Evolutionary conservation across 2,113 vertebrate genomes (phyloP).

Genomic region (Ciconia boyciana): DNA sequence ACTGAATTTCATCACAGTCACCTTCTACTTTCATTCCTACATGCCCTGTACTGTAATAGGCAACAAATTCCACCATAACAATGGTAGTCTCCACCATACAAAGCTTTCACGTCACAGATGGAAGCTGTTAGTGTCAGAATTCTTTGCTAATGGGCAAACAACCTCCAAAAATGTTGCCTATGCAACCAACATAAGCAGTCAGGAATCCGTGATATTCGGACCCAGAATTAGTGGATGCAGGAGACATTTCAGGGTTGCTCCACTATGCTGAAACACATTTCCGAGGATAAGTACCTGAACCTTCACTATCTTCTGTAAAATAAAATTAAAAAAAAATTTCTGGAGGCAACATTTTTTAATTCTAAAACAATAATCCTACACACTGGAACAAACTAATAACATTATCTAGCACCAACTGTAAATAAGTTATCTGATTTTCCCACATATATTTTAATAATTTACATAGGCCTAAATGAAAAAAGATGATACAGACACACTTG

Average conservation of each 20-base stretch:
- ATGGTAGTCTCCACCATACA: neutral
- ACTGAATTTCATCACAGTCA: neutral
- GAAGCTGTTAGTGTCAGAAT: neutral
- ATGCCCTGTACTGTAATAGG: neutral
- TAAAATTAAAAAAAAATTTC: neutral
- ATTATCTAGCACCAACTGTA: neutral
- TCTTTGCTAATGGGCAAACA: neutral
- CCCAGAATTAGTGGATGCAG: neutral
- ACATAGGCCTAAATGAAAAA: neutral
- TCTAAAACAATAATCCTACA: neutral
- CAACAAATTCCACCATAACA: rapidly evolving
- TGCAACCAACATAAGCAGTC: neutral
- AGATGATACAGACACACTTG: neutral
- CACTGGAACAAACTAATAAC: neutral
- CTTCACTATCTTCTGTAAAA: neutral
- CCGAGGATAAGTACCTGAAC: neutral
- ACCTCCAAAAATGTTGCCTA: neutral
- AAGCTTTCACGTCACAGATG: neutral
- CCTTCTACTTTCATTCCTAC: neutral
- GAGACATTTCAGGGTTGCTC: neutral
- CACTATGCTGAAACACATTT: neutral
- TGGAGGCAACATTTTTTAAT: neutral
- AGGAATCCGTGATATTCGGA: neutral
- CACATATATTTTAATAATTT: neutral
- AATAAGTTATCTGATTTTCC: neutral